Conservation (phyloP, 2,888 invertebrate species). For the Caenorhabditis japonica region DNA sequence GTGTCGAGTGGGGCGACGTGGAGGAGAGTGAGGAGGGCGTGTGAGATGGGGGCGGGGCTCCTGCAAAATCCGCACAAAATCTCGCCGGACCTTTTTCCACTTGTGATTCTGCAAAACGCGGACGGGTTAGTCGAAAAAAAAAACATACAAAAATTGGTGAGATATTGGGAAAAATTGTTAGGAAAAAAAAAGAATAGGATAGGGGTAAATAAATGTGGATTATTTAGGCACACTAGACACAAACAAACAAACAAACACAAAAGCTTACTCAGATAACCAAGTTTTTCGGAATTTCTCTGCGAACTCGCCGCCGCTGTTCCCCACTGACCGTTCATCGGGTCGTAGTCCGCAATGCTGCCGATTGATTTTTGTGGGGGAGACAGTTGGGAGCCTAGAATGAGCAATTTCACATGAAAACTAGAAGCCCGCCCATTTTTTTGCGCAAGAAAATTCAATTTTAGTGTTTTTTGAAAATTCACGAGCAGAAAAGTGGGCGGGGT, state of each 20-base stretch:
- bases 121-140: background rate
- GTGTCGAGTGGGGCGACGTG: constrained; percentile 44
- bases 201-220: constrained; percentile 10
- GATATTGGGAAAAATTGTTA: background rate
- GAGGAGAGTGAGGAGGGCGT: constrained; percentile 16
- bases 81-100: constrained; percentile 55
- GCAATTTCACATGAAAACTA: constrained; percentile 7
- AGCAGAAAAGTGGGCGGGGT: too few relatives aligned
- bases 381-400: constrained; percentile 32
- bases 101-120: constrained; percentile 45
- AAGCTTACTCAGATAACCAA: constrained; percentile 50
- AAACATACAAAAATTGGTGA: background rate
- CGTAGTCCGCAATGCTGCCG: constrained; percentile 81
- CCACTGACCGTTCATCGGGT: constrained; percentile 91
- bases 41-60: constrained; percentile 15
- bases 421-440: too few relatives aligned
- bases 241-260: background rate
- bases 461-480: too few relatives aligned
- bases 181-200: background rate
- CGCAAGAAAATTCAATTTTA: too few relatives aligned
- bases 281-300: constrained; percentile 43
- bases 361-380: constrained; percentile 60
- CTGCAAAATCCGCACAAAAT: constrained; percentile 65
- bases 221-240: background rate
- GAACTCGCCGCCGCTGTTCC: constrained; percentile 82